A percentile compares a stretch with the other conserved stretches of the same genome.
Conservation (phyloP, 2,113 vertebrate genomes). For the Coreoperca whiteheadi region DNA sequence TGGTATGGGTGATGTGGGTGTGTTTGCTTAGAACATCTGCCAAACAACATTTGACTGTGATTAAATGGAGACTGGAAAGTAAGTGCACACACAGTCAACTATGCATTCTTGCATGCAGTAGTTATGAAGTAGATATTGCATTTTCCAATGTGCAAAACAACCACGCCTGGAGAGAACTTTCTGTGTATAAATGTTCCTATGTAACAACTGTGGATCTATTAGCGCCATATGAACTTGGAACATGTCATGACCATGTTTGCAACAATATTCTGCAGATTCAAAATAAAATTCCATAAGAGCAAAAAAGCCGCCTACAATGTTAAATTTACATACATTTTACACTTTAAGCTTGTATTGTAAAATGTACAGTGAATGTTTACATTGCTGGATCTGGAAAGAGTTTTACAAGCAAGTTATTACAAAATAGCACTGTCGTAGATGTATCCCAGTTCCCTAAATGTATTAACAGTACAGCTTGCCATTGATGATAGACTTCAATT, state of each 20-base stretch:
- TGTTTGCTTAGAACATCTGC: conserved; percentile 29
- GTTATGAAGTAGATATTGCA: neutral
- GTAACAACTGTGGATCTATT: neutral
- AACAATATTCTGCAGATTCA: neutral
- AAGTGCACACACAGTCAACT: neutral
- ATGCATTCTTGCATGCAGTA: neutral
- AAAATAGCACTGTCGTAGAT: neutral
- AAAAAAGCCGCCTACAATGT: neutral
- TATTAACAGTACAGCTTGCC: conserved; percentile 21
- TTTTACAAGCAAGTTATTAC: neutral
- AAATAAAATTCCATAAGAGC: neutral
- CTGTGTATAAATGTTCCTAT: neutral
- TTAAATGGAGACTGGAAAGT: neutral
- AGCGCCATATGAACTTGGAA: neutral
- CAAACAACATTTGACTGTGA: conserved; percentile 23
- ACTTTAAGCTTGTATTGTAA: neutral
- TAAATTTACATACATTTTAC: no score
- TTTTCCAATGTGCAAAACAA: neutral
- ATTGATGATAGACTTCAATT: conserved; percentile 36
- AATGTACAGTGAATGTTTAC: neutral
- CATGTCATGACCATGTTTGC: neutral
- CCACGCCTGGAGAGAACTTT: neutral
- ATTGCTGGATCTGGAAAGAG: neutral
- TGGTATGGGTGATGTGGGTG: neutral
- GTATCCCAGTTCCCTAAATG: conserved; percentile 7